Evolutionary conservation across 2,113 vertebrate genomes (phyloP).

Genomic region (Helogale parvula): DNA sequence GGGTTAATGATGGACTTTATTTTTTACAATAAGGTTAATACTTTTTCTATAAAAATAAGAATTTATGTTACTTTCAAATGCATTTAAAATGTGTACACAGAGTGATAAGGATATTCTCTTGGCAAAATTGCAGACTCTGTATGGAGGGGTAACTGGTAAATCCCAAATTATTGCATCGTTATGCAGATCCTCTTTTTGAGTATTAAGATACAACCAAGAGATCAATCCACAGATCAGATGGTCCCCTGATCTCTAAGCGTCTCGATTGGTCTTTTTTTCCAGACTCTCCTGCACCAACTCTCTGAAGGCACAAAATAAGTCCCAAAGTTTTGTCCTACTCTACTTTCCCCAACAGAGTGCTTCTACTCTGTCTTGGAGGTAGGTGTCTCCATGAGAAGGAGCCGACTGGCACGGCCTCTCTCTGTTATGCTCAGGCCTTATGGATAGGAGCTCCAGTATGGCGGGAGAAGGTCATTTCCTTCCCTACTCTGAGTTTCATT

Average conservation of each 20-base stretch:
- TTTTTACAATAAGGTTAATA: background rate
- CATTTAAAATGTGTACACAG: background rate
- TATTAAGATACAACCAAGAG: background rate
- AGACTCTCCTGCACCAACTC: background rate
- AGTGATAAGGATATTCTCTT: background rate
- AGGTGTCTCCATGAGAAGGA: background rate
- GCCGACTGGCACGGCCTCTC: rapidly evolving
- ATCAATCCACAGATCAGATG: background rate
- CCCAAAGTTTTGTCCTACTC: background rate
- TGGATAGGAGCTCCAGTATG: background rate
- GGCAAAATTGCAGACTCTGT: background rate
- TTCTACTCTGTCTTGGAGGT: rapidly evolving
- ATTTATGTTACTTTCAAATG: background rate
- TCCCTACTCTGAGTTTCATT: background rate
- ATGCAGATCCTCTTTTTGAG: background rate
- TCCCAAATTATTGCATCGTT: background rate
- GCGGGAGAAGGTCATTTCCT: background rate
- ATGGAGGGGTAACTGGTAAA: background rate
- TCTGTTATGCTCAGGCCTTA: too few relatives aligned
- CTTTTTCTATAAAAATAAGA: background rate
- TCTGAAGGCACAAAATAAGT: background rate
- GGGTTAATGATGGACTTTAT: background rate
- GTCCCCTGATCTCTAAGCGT: background rate
- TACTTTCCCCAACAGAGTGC: rapidly evolving
- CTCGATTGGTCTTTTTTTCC: background rate